Percentiles rank a stretch among this genome's conserved stretches.
Conservation (phyloP, 2,888 invertebrate species). For the Aphidoletes aphidimyza region DNA sequence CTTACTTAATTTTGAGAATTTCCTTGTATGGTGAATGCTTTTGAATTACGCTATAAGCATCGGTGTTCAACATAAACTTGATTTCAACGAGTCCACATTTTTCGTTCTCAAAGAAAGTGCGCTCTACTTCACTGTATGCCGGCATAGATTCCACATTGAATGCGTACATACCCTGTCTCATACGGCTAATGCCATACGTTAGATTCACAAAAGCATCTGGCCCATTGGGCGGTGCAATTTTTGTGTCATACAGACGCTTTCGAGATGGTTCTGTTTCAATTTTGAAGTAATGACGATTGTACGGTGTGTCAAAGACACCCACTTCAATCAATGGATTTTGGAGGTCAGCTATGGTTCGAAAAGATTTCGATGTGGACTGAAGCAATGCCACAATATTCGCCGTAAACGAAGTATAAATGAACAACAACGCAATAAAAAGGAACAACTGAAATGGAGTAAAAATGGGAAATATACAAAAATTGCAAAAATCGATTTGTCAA, state of each 20-base stretch:
- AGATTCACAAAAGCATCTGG: slow-evolving; percentile 67
- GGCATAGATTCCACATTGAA: not conserved
- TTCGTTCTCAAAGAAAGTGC: slow-evolving; percentile 58
- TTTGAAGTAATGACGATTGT: slow-evolving; percentile 73
- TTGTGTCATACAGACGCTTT: slow-evolving; percentile 68
- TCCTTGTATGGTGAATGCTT: slow-evolving; percentile 65
- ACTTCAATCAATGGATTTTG: slow-evolving; percentile 72
- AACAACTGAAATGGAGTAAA: slow-evolving; percentile 73
- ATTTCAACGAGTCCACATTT: slow-evolving; percentile 61
- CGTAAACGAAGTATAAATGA: slow-evolving; percentile 75
- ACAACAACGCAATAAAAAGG: slow-evolving; percentile 70
- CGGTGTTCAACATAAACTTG: slow-evolving; percentile 61
- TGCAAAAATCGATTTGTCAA: too few relatives aligned
- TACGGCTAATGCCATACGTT: slow-evolving; percentile 67
- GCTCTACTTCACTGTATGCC: not conserved
- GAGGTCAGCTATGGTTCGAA: slow-evolving; percentile 71
- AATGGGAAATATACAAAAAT: too few relatives aligned
- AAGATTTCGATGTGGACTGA: slow-evolving; percentile 73
- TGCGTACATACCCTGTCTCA: slow-evolving; percentile 60
- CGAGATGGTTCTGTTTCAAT: slow-evolving; percentile 64
- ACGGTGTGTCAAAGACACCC: slow-evolving; percentile 73
- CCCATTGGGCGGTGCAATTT: slow-evolving; percentile 68
- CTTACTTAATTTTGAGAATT: slow-evolving; percentile 65
- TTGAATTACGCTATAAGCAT: slow-evolving; percentile 63
- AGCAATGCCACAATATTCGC: slow-evolving; percentile 75